Conservation (phyloP, 2,113 vertebrate species). For the Siphamia tubifer region DNA sequence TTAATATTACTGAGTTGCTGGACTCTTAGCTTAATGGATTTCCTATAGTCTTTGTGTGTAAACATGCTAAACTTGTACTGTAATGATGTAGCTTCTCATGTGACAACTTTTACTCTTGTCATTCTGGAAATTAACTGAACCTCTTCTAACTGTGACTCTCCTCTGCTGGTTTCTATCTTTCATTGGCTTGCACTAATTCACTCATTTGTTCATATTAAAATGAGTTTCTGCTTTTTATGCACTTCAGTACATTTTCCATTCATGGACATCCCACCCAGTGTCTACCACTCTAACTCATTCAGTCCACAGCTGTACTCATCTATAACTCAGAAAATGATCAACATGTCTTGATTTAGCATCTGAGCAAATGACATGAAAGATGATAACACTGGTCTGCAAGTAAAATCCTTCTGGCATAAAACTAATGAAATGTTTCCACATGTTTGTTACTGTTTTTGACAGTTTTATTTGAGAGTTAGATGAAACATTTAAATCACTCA, state of each 20-base stretch:
- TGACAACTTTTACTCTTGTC: not conserved
- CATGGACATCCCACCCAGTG: not conserved
- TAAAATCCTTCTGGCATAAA: too few species aligned
- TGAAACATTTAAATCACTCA: too few species aligned
- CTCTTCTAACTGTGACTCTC: not conserved
- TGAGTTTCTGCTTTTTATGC: not conserved
- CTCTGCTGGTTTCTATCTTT: not conserved
- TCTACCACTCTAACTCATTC: conserved; percentile 8
- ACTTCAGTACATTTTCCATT: conserved; percentile 9
- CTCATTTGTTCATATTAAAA: not conserved
- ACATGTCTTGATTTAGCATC: too few species aligned
- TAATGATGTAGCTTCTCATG: not conserved
- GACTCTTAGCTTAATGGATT: conserved; percentile 9
- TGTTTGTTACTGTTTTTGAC: too few species aligned
- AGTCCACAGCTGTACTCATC: not conserved
- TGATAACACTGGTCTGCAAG: too few species aligned
- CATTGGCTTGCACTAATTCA: not conserved
- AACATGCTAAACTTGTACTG: not conserved
- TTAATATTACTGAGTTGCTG: not conserved
- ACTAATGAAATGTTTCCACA: too few species aligned
- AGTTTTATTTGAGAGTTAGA: too few species aligned
- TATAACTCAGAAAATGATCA: not conserved
- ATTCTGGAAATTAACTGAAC: too few species aligned
- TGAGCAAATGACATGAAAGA: too few species aligned
- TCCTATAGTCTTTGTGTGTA: not conserved